A percentile compares a stretch with the other conserved stretches of the same genome.
phyloP scores from a whole-genome alignment of 2,113 vertebrate genomes.

The Uria aalge region DNA sequence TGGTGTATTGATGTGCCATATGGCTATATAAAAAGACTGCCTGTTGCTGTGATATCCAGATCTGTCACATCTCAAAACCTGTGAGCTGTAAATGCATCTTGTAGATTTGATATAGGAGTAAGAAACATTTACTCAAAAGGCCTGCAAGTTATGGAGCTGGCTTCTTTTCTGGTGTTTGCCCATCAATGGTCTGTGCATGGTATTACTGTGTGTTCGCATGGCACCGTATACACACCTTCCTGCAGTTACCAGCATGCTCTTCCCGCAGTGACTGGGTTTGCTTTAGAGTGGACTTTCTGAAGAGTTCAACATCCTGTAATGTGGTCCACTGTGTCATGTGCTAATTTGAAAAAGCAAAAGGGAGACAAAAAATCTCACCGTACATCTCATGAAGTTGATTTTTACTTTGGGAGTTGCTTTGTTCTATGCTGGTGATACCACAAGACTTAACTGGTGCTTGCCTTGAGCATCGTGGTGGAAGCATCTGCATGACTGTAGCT shows the following conservation, averaged over 20 bases:
- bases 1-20: not conserved
- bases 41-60: not conserved
- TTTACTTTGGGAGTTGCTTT: not conserved
- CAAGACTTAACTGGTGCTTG: not conserved
- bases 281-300: not conserved
- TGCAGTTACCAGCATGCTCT: not conserved
- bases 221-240: not conserved
- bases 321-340: not conserved
- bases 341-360: not conserved
- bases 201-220: rapidly evolving
- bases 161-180: not conserved
- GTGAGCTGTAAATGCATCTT: not conserved
- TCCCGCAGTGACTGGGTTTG: not conserved
- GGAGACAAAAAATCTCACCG: not conserved
- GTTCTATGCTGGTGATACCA: not conserved
- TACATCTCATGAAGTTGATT: not conserved
- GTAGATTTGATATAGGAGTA: not conserved
- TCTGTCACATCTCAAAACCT: not conserved
- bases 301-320: not conserved
- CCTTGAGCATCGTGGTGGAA: not conserved
- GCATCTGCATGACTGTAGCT: not conserved
- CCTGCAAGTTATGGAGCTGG: not conserved
- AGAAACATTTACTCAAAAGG: not conserved
- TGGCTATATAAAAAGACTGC: not conserved
- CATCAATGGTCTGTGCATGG: not conserved